These are phyloP conservation scores for Diadromus collaris DNA, from an alignment of 2,888 invertebrate species.

Conservation along the genomic window DNA sequence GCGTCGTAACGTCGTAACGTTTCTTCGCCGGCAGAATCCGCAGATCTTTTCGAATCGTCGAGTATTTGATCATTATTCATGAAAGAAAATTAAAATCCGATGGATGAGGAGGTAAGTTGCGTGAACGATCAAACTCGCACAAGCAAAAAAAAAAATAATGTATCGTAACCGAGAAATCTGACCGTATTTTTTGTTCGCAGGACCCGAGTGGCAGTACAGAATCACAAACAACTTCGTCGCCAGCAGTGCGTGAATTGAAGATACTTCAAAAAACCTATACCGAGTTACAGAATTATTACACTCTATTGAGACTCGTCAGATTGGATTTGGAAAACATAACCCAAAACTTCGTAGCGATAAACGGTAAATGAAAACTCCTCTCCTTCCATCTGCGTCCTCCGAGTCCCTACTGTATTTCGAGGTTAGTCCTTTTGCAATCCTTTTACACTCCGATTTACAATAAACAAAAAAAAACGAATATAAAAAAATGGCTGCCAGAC, in stretches of 20 bases:
- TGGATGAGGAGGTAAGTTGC: constrained; percentile 50
- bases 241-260: constrained; percentile 53
- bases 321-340: constrained; percentile 66
- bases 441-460: no score
- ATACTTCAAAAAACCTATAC: constrained; percentile 58
- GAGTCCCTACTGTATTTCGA: background rate
- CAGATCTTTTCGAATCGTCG: background rate
- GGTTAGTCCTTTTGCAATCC: background rate
- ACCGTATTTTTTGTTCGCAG: constrained; percentile 18
- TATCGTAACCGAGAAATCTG: background rate
- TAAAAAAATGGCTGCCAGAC: constrained; percentile 36
- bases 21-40: background rate
- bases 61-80: background rate
- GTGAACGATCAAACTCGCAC: background rate
- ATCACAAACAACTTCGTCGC: constrained; percentile 18
- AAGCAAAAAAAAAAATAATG: background rate
- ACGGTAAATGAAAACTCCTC: constrained; percentile 34
- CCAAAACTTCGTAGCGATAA: constrained; percentile 48
- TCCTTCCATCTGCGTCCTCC: no score
- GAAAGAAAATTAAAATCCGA: background rate
- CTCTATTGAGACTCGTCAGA: constrained; percentile 62
- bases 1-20: background rate
- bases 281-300: constrained; percentile 65
- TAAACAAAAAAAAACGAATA: background rate
- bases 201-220: constrained; percentile 23